Evolutionary conservation across 1,140 invertebrate genomes (phyloP).

Genomic region (Pseudomyrmex pallidus): DNA sequence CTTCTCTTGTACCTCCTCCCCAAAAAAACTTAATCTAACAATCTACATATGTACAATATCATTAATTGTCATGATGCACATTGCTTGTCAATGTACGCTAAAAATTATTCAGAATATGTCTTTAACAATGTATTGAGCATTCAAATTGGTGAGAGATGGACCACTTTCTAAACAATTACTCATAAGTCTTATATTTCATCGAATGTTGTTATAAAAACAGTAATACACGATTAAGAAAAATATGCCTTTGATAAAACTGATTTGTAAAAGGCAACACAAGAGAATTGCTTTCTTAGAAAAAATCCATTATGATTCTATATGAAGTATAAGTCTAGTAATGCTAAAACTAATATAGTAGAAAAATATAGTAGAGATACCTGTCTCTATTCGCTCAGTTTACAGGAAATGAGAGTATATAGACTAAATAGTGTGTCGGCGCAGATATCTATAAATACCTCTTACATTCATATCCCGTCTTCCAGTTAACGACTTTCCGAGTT

Average conservation of each 20-base stretch:
- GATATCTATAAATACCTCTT: slow-evolving; percentile 39
- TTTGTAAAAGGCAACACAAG: slow-evolving; percentile 2
- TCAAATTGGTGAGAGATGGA: no score
- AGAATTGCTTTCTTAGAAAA: slow-evolving; percentile 21
- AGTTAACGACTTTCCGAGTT: slow-evolving; percentile 50
- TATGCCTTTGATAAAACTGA: slow-evolving; percentile 7
- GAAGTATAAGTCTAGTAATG: slow-evolving; percentile 8
- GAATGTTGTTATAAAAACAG: neutral
- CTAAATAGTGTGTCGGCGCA: slow-evolving; percentile 25
- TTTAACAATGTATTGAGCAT: no score
- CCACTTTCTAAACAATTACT: neutral
- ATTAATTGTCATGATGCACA: no score
- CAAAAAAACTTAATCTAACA: no score
- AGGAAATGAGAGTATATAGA: slow-evolving; percentile 43
- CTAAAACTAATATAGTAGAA: neutral
- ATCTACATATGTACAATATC: no score
- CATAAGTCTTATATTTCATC: neutral
- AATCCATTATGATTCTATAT: slow-evolving; percentile 5
- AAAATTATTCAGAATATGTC: no score
- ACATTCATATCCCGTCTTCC: slow-evolving; percentile 33
- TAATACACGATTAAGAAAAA: neutral
- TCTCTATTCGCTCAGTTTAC: slow-evolving; percentile 24
- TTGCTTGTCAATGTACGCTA: no score
- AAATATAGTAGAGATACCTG: slow-evolving; percentile 24
- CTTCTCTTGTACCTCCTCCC: no score